These are phyloP conservation scores for Nemurella pictetii DNA, from an alignment of 2,888 invertebrate genomes.

Conservation along the genomic window DNA sequence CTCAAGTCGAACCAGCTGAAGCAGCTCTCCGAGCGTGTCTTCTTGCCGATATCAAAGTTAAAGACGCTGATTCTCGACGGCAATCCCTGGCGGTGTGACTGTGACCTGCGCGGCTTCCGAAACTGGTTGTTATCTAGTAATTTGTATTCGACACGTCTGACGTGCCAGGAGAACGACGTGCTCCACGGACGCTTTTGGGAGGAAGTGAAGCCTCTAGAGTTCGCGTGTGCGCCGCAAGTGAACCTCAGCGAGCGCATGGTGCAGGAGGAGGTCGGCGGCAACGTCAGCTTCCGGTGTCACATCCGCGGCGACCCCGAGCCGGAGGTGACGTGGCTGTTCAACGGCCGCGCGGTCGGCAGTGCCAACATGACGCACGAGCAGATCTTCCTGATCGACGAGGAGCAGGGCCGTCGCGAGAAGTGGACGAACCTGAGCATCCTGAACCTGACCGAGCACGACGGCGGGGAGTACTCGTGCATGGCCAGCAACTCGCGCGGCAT, in stretches of 20 bases:
- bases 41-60: conserved; percentile 72
- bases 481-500: conserved; percentile 70
- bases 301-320: conserved; percentile 84
- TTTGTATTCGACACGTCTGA: conserved; percentile 72
- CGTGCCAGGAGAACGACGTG: conserved; percentile 67
- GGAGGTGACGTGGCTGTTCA: conserved; percentile 79
- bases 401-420: conserved; percentile 50
- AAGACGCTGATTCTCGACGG: conserved; percentile 80
- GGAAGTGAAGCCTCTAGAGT: conserved; percentile 71
- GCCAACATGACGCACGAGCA: conserved; percentile 54
- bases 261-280: conserved; percentile 79
- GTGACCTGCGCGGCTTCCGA: conserved; percentile 79
- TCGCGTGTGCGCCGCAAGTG: conserved; percentile 81
- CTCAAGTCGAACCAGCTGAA: conserved; percentile 80
- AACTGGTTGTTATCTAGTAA: conserved; percentile 78
- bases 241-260: conserved; percentile 57
- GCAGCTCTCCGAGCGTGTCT: conserved; percentile 66
- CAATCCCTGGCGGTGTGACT: conserved; percentile 91
- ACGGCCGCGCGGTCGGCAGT: conserved; percentile 65
- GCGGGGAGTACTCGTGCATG: conserved; percentile 83
- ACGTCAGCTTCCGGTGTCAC: conserved; percentile 79
- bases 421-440: conserved; percentile 84
- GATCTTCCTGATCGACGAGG: conserved; percentile 40
- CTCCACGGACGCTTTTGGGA: conserved; percentile 77
- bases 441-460: conserved; percentile 79